Conservation (phyloP, 2,888 invertebrate genomes). For the Tetanocera ferruginea region DNA sequence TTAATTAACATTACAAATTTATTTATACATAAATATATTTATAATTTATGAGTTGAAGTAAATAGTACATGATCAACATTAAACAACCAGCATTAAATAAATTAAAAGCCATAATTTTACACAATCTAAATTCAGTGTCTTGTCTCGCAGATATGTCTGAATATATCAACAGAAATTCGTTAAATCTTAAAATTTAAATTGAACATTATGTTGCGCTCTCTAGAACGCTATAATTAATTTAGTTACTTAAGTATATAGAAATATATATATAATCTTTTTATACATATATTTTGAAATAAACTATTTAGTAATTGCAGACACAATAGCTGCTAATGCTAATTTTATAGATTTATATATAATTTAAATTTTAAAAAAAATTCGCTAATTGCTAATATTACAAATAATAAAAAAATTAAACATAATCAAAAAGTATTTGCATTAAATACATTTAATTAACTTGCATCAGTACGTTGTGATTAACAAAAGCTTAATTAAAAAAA, state of each 20-base stretch:
- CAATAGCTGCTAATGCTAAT: constrained; percentile 1
- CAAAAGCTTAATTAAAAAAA: background rate
- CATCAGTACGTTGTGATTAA: constrained; percentile 23
- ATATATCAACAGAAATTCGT: constrained; percentile 29
- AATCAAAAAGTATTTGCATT: constrained; percentile 25
- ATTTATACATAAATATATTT: background rate
- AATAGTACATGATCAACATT: background rate
- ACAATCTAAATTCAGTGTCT: background rate
- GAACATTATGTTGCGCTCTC: background rate
- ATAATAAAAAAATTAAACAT: constrained; percentile 27
- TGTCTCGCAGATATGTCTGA: constrained; percentile 27
- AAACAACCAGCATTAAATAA: constrained; percentile 2
- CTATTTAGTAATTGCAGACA: constrained; percentile 34
- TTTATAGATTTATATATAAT: constrained; percentile 2
- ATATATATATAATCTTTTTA: background rate
- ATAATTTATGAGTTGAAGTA: background rate
- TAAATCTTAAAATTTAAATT: constrained; percentile 5
- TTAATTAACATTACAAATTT: background rate
- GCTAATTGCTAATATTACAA: background rate
- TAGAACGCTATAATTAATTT: background rate
- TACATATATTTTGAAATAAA: background rate
- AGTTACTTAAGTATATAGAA: constrained; percentile 2
- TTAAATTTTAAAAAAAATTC: constrained; percentile 17
- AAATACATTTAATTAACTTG: constrained; percentile 20
- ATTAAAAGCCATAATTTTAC: constrained; percentile 19